Base-by-base conservation (phyloP, 2,888 invertebrate species). In the Dryomyza anilis region DNA sequence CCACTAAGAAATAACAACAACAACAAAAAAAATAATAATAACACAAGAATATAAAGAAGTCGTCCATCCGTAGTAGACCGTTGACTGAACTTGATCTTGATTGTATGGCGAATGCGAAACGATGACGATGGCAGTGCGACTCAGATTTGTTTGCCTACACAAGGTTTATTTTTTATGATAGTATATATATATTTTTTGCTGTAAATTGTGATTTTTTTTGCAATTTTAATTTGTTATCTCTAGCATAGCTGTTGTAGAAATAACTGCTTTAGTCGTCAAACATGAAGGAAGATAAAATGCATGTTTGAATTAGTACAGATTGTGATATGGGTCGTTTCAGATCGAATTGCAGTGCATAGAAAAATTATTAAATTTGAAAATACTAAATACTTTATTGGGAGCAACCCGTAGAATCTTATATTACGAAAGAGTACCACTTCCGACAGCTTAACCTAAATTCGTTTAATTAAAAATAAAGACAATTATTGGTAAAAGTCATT, bases 71-170 rank as follows among this genome's bases (percentile, higher is more conserved):
- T n/a, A n/a, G n/a, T 50, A 2, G 25, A 14, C 14, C 14, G 23
- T 55, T 55, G 23, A 36, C 36, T 55, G 36, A 36, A 55, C 55
- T 36, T 36, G 55, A 55, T 55, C 55, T 55, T 55, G 36, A 36
- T 21, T 36, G 25, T 10, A 23, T 25, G 23, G 25, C 6, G 48
- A 39, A 14, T 12, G n/a, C 39, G 39, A n/a, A n/a, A 39, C 8
- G 23, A 50, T 25, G 25, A 5, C 21, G 14, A 50, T 25, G 25
- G 23, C 48, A 25, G 12, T 8, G 25, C 12, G 39, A 39, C 39
- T 39, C 39, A 12, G 39, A 33, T 12, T 12, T 7, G 39, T 39
- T n/a, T 39, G 39, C 39, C 39, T n/a, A 39, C 39, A 39, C n/a
- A 14, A 46, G 16, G 16, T 46, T 19, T 46, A 19, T 21, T 2